A percentile compares a stretch with the other conserved stretches of the same genome.
phyloP scores from a whole-genome alignment of 1,140 invertebrate genomes.

The Drosophila malerkotliana region DNA sequence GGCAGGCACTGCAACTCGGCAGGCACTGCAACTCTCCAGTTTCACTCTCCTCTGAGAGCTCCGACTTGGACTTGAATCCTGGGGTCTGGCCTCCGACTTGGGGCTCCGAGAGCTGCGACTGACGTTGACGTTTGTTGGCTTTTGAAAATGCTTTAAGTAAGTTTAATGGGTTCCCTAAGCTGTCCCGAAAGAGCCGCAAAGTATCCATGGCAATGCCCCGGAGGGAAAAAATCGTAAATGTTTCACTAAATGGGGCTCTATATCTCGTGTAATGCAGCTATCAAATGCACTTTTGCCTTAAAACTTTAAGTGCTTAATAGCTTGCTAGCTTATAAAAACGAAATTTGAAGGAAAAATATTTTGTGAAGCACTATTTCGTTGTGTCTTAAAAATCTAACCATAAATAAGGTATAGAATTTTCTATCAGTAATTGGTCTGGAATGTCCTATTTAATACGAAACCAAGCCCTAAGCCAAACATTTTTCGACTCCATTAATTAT shows the following conservation, averaged over 20 bases:
- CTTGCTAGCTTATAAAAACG: neutral
- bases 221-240: constrained; percentile 27
- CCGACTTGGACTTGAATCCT: constrained; percentile 25
- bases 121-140: constrained; percentile 74
- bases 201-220: constrained; percentile 27
- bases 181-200: constrained; percentile 57
- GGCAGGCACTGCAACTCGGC: constrained; percentile 27
- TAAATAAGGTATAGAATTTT: too few relatives aligned
- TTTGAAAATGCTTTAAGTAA: constrained; percentile 75
- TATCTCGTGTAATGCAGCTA: neutral
- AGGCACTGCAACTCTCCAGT: constrained; percentile 27
- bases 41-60: constrained; percentile 23
- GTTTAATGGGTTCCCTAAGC: constrained; percentile 75
- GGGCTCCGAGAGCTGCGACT: constrained; percentile 48
- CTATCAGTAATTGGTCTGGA: neutral
- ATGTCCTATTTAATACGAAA: neutral
- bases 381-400: too few relatives aligned
- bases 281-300: constrained; percentile 13
- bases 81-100: constrained; percentile 8
- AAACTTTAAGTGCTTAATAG: neutral
- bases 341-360: too few relatives aligned
- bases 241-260: constrained; percentile 25
- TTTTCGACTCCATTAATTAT: constrained; percentile 21
- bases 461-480: neutral
- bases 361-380: too few relatives aligned